Percentiles rank a stretch among this genome's conserved stretches.
These are phyloP conservation scores for Cybosia mesomella DNA, from an alignment of 2,888 invertebrate species.

Conservation along the genomic window DNA sequence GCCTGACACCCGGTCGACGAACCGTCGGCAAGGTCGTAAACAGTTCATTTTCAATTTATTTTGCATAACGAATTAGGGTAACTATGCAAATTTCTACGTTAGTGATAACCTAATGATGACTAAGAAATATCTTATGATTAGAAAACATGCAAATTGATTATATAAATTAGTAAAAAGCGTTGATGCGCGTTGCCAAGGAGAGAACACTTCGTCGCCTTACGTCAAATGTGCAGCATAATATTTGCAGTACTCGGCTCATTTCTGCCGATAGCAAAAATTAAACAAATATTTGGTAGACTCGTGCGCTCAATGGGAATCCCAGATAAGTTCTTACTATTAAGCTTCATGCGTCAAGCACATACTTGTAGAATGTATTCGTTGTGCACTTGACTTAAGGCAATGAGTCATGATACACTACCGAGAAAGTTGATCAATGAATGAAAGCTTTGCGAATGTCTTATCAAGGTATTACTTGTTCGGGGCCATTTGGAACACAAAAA, in stretches of 20 bases:
- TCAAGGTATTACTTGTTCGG: not conserved
- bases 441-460: slow-evolving; percentile 12
- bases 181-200: not conserved
- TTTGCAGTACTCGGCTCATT: not conserved
- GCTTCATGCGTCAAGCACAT: slow-evolving; percentile 10
- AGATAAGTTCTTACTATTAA: not conserved
- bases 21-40: slow-evolving; percentile 9
- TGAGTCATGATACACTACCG: slow-evolving; percentile 19
- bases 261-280: not conserved
- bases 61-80: not conserved
- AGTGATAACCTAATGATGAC: not conserved
- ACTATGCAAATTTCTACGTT: not conserved
- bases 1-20: slow-evolving; percentile 19
- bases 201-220: not conserved
- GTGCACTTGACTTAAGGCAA: not conserved
- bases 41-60: slow-evolving; percentile 6
- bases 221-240: not conserved
- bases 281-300: slow-evolving; percentile 1
- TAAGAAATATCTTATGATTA: not conserved
- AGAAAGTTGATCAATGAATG: slow-evolving; percentile 17
- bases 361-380: not conserved
- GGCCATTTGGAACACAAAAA: not conserved
- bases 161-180: not conserved
- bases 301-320: slow-evolving; percentile 10
- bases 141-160: no score